These are phyloP conservation scores for Chaetodon auriga DNA, from an alignment of 2,113 vertebrate genomes.

Conservation along the genomic window DNA sequence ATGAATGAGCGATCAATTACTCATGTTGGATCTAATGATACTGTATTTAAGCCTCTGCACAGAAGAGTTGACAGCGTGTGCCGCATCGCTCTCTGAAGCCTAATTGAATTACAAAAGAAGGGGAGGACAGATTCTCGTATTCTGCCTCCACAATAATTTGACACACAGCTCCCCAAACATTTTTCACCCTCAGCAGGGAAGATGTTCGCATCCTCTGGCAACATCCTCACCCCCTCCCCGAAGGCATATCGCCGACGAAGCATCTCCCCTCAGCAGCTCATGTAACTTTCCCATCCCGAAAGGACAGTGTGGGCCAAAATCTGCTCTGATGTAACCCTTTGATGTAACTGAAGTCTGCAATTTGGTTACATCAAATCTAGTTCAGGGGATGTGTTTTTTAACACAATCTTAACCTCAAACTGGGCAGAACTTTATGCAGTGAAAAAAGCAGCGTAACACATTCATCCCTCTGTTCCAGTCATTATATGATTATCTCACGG, in stretches of 20 bases:
- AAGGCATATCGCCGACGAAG: not conserved
- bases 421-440: not conserved
- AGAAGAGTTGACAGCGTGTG: slow-evolving; percentile 32
- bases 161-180: slow-evolving; percentile 26
- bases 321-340: slow-evolving; percentile 6
- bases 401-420: not conserved
- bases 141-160: slow-evolving; percentile 38
- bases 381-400: not conserved
- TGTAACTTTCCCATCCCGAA: not conserved
- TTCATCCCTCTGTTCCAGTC: not conserved
- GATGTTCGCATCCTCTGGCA: slow-evolving; percentile 21
- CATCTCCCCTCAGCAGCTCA: slow-evolving; percentile 5
- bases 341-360: not conserved
- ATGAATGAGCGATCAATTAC: slow-evolving; percentile 56
- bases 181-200: slow-evolving; percentile 44
- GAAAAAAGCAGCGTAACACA: slow-evolving; percentile 2
- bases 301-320: slow-evolving; percentile 10
- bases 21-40: slow-evolving; percentile 35
- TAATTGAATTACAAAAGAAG: slow-evolving; percentile 47
- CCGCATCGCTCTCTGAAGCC: not conserved
- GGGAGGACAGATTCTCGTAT: slow-evolving; percentile 18
- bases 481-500: not conserved
- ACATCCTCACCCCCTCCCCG: not conserved
- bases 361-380: slow-evolving; percentile 26
- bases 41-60: slow-evolving; percentile 28